Evolutionary conservation across 2,888 invertebrate genomes (phyloP).

Genomic region (Polydrusus tereticollis): DNA sequence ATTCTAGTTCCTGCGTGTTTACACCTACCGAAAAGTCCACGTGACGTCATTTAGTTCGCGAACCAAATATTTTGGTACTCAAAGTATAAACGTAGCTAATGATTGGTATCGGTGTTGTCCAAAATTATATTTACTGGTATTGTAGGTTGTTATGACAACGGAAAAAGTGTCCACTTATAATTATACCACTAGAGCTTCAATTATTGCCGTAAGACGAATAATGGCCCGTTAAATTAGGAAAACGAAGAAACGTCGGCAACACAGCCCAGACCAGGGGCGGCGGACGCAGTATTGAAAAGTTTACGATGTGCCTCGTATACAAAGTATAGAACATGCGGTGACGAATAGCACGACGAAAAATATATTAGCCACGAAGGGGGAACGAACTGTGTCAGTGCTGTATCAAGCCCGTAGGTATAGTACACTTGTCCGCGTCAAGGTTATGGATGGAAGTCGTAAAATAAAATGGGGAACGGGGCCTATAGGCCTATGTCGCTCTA

Average conservation of each 20-base stretch:
- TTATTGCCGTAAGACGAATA: no score
- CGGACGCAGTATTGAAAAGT: constrained; percentile 35
- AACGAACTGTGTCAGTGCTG: constrained; percentile 48
- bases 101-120: no score
- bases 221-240: neutral
- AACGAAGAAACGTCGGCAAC: constrained; percentile 16
- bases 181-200: no score
- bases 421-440: constrained; percentile 49
- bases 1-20: no score
- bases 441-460: constrained; percentile 37
- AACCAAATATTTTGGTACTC: no score
- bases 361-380: constrained; percentile 37
- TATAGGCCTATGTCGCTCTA: constrained; percentile 18
- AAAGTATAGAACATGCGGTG: constrained; percentile 36
- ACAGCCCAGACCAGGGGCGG: constrained; percentile 22
- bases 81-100: no score
- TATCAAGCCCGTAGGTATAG: constrained; percentile 33
- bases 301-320: constrained; percentile 36
- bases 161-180: no score
- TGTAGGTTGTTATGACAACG: no score
- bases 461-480: constrained; percentile 41
- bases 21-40: no score
- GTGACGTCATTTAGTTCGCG: no score
- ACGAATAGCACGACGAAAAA: constrained; percentile 41
- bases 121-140: no score